Evolutionary conservation across 2,888 invertebrate genomes (phyloP), one percentile per base, ranked within the genome.

Genomic region (Spodoptera exigua): DNA sequence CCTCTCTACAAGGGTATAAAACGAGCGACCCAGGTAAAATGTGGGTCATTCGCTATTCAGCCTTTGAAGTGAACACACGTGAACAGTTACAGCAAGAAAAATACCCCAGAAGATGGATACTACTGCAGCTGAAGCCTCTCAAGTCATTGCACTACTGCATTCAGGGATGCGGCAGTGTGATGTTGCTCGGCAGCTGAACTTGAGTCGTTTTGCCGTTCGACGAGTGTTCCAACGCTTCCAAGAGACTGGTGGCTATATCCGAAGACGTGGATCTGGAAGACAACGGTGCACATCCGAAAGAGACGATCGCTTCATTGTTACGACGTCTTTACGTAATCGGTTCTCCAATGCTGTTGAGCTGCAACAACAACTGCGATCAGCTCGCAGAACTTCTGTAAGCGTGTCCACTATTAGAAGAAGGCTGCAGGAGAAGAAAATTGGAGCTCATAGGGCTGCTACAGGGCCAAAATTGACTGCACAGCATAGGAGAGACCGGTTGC

Each of bases 321-420:
- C 32, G 3, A 39, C 21, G 3, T 27, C 37, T 17, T 53, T 67
- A 48, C n/a, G 69, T 36, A 58, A 64, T 61, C 60, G 56, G 9
- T 64, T 66, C 40, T 41, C 17, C n/a, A n/a, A n/a, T n/a, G n/a
- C n/a, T n/a, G n/a, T n/a, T n/a, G n/a, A n/a, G n/a, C n/a, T n/a
- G n/a, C n/a, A n/a, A n/a, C n/a, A n/a, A n/a, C n/a, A n/a, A n/a
- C n/a, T 45, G 27, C 36, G 37, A 17, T 10, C 14, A 18, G 39
- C 13, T 13, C 39, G 39, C 17, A 3, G 17, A 4, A 13, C 13
- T 2, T 5, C 18, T 36, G 17, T 43, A n/a, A 78, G 74, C 47
- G 45, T 61, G 46, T 73, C 67, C 68, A 78, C 75, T 60, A 72
- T 74, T 0, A 60, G 75, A 56, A 43, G 70, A 76, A 40, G 64